These are phyloP conservation scores for Hippopotamus amphibius DNA, from an alignment of 2,113 vertebrate species.

Conservation along the genomic window DNA sequence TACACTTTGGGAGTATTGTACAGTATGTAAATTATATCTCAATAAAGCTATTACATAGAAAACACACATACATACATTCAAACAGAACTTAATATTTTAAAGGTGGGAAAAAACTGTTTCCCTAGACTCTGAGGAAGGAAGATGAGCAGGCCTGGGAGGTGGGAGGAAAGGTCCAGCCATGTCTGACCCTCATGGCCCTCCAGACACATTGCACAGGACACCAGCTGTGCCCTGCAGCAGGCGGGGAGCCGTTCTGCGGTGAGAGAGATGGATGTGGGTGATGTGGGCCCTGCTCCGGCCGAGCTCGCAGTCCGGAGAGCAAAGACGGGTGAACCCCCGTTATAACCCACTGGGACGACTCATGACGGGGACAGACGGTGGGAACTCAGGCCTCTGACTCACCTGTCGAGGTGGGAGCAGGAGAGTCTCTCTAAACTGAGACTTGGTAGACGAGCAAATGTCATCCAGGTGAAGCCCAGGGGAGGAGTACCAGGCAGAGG, in stretches of 20 bases:
- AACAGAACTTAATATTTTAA: not conserved
- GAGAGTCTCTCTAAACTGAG: not conserved
- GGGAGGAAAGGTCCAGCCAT: not conserved
- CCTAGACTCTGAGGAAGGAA: not conserved
- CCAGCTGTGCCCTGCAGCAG: not conserved
- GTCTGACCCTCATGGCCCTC: rapidly evolving
- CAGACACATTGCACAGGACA: not conserved
- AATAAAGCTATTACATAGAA: not conserved
- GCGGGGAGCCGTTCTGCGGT: rapidly evolving
- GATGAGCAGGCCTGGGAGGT: not conserved
- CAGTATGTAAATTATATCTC: not conserved
- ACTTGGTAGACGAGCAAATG: not conserved
- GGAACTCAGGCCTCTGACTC: not conserved
- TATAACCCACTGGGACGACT: rapidly evolving
- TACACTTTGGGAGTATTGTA: not conserved
- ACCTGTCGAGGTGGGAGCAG: not conserved
- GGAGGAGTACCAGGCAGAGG: not conserved
- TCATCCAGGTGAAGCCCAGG: not conserved
- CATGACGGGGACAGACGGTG: not conserved
- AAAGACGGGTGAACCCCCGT: not conserved
- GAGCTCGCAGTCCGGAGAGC: not conserved
- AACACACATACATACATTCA: not conserved
- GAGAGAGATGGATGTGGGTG: not conserved
- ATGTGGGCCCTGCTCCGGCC: not conserved
- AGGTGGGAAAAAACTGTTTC: not conserved